Base-by-base conservation (phyloP, 2,888 invertebrate species). In the Lissocephala sabroskyi region DNA sequence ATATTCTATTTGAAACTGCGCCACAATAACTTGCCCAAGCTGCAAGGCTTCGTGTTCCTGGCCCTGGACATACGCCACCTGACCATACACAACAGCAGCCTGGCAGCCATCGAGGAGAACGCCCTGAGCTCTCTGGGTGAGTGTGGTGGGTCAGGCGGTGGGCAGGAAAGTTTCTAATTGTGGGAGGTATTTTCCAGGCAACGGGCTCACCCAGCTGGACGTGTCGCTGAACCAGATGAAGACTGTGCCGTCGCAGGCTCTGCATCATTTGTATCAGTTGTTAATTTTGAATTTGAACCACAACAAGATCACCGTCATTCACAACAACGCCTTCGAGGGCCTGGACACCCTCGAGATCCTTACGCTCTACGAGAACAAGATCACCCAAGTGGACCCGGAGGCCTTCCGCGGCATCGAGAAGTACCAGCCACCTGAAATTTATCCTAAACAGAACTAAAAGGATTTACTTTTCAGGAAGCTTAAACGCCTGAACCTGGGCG, bases 241-340 rank as follows among this genome's bases (percentile, higher is more conserved):
- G 56, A 88, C 89, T 36, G 93, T 96, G 39, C 95, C 96, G 17
- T 93, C 94, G 1, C 86, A 88, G 17, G 93, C 95, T 1, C 88
- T 94, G 75, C 90, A 90, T 62, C 92, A 91, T 81, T 89, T 95
- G 42, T 92, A 92, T 84, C 92, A 92, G 77, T 88, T 96, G 56
- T 88, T 95, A 58, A 94, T 95, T 63, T 87, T 96, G 54, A 96
- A 95, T 85, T 88, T 96, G 86, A 96, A 95, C 86, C 93, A 94
- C 85, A 96, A 96, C 83, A 89, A 88, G 86, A 93, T 96, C 73
- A 89, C 87, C 39, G 90, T 89, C 44, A 87, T 96, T 26, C 94
- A 93, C 77, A 89, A 89, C 56, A 89, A 89, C 60, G 95, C 95
- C 7, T 96, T 96, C 80, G 90, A 92, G 79, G 96, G 96, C 0